Evolutionary conservation across 2,113 vertebrate species (phyloP).

Genomic region (Mugil cephalus): DNA sequence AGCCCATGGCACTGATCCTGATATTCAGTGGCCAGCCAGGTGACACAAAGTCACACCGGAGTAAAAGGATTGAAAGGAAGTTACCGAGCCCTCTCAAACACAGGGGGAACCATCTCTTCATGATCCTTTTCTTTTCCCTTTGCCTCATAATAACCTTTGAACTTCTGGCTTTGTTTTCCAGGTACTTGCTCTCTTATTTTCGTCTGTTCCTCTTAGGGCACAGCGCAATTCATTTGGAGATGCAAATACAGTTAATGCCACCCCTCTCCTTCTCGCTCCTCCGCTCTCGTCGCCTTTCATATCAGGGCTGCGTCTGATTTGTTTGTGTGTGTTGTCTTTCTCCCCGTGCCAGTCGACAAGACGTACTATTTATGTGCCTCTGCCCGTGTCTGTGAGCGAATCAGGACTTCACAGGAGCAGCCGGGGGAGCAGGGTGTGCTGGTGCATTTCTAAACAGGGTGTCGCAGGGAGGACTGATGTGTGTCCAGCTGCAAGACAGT

Average conservation of each 20-base stretch:
- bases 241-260: slow-evolving; percentile 65
- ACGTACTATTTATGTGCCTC: slow-evolving; percentile 72
- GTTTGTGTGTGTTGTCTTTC: slow-evolving; percentile 67
- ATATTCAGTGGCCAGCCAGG: slow-evolving; percentile 73
- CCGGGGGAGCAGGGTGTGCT: slow-evolving; percentile 68
- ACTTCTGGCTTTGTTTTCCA: slow-evolving; percentile 60
- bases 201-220: slow-evolving; percentile 61
- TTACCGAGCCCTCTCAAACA: slow-evolving; percentile 54
- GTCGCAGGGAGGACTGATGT: slow-evolving; percentile 72
- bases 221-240: slow-evolving; percentile 68
- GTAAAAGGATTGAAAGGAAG: slow-evolving; percentile 45
- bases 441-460: slow-evolving; percentile 78
- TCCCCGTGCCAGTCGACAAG: slow-evolving; percentile 69
- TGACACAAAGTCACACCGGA: slow-evolving; percentile 62
- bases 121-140: slow-evolving; percentile 53
- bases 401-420: slow-evolving; percentile 77
- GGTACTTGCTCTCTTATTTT: slow-evolving; percentile 58
- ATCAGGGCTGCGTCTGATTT: slow-evolving; percentile 69
- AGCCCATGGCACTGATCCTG: slow-evolving; percentile 74
- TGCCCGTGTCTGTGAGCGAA: slow-evolving; percentile 72
- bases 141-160: slow-evolving; percentile 62
- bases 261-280: slow-evolving; percentile 37
- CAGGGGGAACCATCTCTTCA: slow-evolving; percentile 40
- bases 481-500: slow-evolving; percentile 75
- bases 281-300: slow-evolving; percentile 62